phyloP scores from a whole-genome alignment of 2,797 vertebrate species.

The Carapus acus region DNA sequence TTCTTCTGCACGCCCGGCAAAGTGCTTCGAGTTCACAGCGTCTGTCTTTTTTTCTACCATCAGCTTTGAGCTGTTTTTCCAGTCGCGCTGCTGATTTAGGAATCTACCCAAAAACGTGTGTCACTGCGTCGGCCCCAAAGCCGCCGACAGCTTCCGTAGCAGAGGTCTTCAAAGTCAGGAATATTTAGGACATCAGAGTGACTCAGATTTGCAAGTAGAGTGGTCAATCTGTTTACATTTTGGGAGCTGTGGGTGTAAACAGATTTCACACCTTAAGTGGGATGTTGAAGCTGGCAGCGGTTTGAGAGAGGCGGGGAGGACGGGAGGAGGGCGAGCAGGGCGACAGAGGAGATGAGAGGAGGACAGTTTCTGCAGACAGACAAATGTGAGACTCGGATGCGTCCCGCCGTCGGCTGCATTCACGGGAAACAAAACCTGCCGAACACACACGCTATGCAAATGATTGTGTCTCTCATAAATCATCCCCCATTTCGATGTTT shows the following conservation, averaged over 20 bases:
- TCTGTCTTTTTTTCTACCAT: conserved; percentile 45
- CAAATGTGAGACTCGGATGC: conserved; percentile 38
- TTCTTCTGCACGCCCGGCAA: conserved; percentile 36
- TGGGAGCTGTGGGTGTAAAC: conserved; percentile 59
- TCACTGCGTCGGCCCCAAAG: conserved; percentile 31
- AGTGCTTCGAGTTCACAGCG: conserved; percentile 37
- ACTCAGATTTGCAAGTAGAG: conserved; percentile 45
- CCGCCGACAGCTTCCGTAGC: conserved; percentile 43
- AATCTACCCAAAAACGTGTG: too few relatives aligned
- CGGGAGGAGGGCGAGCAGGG: conserved; percentile 34
- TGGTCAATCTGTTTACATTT: conserved; percentile 38
- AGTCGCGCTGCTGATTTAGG: conserved; percentile 42
- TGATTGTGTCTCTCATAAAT: conserved; percentile 43
- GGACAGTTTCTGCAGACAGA: conserved; percentile 41
- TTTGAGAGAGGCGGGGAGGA: conserved; percentile 27
- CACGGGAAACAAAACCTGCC: conserved; percentile 41
- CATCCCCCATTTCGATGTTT: conserved; percentile 10
- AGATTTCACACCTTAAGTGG: conserved; percentile 66
- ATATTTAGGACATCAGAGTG: conserved; percentile 54
- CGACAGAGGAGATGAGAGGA: conserved; percentile 35
- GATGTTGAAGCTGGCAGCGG: conserved; percentile 41
- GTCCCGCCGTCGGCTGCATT: conserved; percentile 40
- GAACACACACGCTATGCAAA: conserved; percentile 37
- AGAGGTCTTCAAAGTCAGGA: too few relatives aligned
- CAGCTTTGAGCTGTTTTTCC: conserved; percentile 45